A percentile compares a stretch with the other conserved stretches of the same genome.
Evolutionary conservation across 1,140 invertebrate genomes (phyloP).

Genomic region (Parasteatoda tepidariorum): DNA sequence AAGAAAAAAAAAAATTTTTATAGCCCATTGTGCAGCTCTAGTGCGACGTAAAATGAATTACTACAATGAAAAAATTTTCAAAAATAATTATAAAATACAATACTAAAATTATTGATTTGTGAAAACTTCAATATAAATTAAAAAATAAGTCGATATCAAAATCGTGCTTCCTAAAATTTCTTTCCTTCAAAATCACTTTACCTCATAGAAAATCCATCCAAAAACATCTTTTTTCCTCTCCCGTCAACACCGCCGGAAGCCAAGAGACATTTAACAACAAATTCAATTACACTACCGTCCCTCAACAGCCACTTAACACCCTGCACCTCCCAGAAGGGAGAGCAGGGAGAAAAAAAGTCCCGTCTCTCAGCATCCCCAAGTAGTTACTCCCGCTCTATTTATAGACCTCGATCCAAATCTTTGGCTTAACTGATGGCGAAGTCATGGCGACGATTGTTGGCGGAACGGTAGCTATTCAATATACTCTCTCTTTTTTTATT

Average conservation of each 20-base stretch:
- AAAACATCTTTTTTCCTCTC: neutral
- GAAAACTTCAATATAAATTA: no score
- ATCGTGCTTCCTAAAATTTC: no score
- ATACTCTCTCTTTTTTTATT: no score
- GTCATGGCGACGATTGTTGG: neutral
- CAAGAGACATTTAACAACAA: neutral
- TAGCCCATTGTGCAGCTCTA: no score
- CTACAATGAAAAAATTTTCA: no score
- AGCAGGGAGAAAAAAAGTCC: slow-evolving; percentile 5
- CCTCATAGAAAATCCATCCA: neutral
- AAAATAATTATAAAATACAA: no score
- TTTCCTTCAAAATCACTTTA: no score
- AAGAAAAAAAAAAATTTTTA: no score
- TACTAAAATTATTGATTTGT: no score
- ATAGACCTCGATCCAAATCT: slow-evolving; percentile 9
- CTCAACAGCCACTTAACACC: slow-evolving; percentile 48
- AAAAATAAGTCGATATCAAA: no score
- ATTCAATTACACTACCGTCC: slow-evolving; percentile 24
- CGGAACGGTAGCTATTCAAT: neutral
- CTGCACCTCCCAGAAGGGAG: slow-evolving; percentile 1
- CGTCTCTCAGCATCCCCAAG: neutral
- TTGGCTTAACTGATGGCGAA: slow-evolving; percentile 9
- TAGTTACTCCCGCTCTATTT: slow-evolving; percentile 21
- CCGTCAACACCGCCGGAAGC: neutral
- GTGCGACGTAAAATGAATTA: no score